Percentiles rank a stretch among this genome's conserved stretches.
phyloP scores from a whole-genome alignment of 2,113 vertebrate genomes.

The Callipepla californica region DNA sequence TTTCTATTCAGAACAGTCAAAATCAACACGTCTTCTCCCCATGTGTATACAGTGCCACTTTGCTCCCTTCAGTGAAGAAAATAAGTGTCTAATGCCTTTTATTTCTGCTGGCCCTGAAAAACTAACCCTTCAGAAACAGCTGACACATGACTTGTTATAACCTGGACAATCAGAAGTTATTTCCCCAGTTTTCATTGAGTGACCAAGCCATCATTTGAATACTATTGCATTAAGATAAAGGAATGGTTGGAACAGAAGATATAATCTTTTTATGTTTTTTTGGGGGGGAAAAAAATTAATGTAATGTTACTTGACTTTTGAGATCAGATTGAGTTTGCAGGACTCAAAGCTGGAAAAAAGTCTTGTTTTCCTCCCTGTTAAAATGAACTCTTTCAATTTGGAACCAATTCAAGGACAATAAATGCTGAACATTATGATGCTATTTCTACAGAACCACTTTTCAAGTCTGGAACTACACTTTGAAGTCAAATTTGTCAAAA shows the following conservation, averaged over 20 bases:
- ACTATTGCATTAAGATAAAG: not conserved
- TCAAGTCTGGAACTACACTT: conserved; percentile 19
- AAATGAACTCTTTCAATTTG: not conserved
- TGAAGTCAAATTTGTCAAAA: conserved; percentile 54
- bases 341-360: not conserved
- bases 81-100: not conserved
- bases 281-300: not conserved
- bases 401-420: conserved; percentile 37
- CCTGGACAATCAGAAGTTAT: not conserved
- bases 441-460: conserved; percentile 37
- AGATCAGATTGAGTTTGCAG: not conserved
- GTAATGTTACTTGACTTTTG: not conserved
- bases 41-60: not conserved
- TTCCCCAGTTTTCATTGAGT: not conserved
- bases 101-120: not conserved
- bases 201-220: rapidly evolving
- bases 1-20: not conserved
- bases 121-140: not conserved
- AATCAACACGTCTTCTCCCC: rapidly evolving
- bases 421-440: not conserved
- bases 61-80: not conserved
- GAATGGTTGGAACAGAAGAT: not conserved
- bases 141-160: not conserved
- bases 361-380: conserved; percentile 5
- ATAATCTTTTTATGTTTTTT: not conserved